A percentile compares a stretch with the other conserved stretches of the same genome.
These are phyloP conservation scores for Dolichoris vasculosae DNA, from an alignment of 1,140 invertebrate species.

Conservation along the genomic window DNA sequence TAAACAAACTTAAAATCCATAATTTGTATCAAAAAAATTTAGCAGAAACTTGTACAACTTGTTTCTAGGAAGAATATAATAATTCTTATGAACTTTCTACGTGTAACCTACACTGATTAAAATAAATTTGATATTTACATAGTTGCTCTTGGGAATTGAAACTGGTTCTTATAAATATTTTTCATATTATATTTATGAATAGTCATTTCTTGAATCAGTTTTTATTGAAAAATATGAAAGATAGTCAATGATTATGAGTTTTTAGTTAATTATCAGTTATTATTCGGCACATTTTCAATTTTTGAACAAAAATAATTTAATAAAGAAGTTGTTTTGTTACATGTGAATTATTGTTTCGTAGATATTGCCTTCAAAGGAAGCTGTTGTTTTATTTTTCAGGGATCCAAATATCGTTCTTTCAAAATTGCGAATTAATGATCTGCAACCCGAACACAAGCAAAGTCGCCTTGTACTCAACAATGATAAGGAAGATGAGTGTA, in stretches of 20 bases:
- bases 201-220: background rate
- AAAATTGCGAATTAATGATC: conserved; percentile 62
- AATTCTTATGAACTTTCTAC: background rate
- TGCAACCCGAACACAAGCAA: conserved; percentile 66
- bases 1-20: too few relatives aligned
- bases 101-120: background rate
- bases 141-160: background rate
- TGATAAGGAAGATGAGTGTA: conserved; percentile 55
- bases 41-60: too few relatives aligned
- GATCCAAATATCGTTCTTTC: conserved; percentile 65
- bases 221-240: background rate
- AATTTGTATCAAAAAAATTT: too few relatives aligned
- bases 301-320: too few relatives aligned
- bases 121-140: background rate
- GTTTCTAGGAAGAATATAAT: background rate
- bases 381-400: conserved; percentile 52
- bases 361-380: background rate
- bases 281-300: too few relatives aligned
- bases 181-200: background rate
- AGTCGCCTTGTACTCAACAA: background rate
- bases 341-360: background rate
- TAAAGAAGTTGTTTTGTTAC: too few relatives aligned
- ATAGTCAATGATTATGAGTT: too few relatives aligned
- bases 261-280: too few relatives aligned
- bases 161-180: background rate